These are phyloP conservation scores for Crambe crambe DNA, from an alignment of 37 sponge, comb jelly and placozoan species.

Conservation along the genomic window DNA sequence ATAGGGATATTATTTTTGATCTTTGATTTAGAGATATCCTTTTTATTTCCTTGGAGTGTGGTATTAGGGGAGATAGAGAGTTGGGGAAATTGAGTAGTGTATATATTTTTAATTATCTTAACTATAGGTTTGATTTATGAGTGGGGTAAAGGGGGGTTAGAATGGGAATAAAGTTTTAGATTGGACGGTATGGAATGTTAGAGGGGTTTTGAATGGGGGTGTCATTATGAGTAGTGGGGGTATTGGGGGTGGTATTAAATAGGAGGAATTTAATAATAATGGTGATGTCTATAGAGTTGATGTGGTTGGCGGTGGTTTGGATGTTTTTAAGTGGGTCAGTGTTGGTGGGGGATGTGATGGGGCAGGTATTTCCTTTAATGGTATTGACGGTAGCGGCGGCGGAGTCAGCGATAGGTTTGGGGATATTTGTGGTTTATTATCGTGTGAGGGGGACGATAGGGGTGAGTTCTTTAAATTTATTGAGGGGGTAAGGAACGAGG, in stretches of 20 bases:
- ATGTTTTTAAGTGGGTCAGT: slow-evolving; percentile 58
- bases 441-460: slow-evolving; percentile 57
- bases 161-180: slow-evolving; percentile 68
- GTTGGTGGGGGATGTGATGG: slow-evolving; percentile 47
- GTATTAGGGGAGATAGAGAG: slow-evolving; percentile 46
- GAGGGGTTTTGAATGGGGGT: slow-evolving; percentile 45
- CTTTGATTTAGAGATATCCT: slow-evolving; percentile 68
- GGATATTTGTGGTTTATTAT: slow-evolving; percentile 71
- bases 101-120: slow-evolving; percentile 66
- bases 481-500: slow-evolving; percentile 39
- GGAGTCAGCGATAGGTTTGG: slow-evolving; percentile 71
- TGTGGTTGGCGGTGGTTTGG: slow-evolving; percentile 72
- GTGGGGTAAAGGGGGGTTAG: slow-evolving; percentile 68
- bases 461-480: slow-evolving; percentile 54
- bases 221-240: slow-evolving; percentile 64
- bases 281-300: slow-evolving; percentile 82
- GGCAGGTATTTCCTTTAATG: slow-evolving; percentile 72
- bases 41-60: slow-evolving; percentile 14
- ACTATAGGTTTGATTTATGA: slow-evolving; percentile 72
- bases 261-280: slow-evolving; percentile 77
- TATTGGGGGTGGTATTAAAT: slow-evolving; percentile 75
- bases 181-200: slow-evolving; percentile 58
- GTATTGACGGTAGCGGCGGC: slow-evolving; percentile 76
- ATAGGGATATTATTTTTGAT: slow-evolving; percentile 84
- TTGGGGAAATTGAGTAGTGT: slow-evolving; percentile 59